A percentile compares a stretch with the other conserved stretches of the same genome.
phyloP scores from a whole-genome alignment of 1,140 invertebrate species.

The Drosophila biarmipes region DNA sequence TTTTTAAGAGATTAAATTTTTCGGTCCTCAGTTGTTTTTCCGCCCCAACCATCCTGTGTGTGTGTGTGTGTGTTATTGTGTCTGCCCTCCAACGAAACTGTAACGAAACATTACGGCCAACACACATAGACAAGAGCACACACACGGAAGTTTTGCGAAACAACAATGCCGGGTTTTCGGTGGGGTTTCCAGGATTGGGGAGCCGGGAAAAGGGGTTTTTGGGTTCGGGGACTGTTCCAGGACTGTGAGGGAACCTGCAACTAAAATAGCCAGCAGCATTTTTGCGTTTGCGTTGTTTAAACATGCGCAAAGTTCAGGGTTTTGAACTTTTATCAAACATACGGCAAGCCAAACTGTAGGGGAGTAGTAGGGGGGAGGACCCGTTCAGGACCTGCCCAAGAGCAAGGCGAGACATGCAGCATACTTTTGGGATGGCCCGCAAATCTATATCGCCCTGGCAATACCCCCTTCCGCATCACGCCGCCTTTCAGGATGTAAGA shows the following conservation, averaged over 20 bases:
- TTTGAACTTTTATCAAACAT: conserved; percentile 83
- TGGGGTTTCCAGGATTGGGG: neutral
- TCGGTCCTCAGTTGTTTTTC: conserved; percentile 35
- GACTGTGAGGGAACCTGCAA: conserved; percentile 51
- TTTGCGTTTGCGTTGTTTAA: conserved; percentile 83
- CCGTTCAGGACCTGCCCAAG: conserved; percentile 11
- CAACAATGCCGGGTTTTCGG: conserved; percentile 56
- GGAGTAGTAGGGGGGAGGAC: neutral
- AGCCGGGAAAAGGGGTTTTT: neutral
- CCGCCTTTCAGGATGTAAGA: conserved; percentile 39
- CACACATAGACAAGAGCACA: conserved; percentile 29
- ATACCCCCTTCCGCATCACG: neutral
- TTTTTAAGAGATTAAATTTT: conserved; percentile 83
- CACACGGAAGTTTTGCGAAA: conserved; percentile 64
- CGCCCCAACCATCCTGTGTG: neutral
- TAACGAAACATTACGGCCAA: conserved; percentile 68
- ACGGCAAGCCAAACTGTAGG: conserved; percentile 54
- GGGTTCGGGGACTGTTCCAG: neutral
- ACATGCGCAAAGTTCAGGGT: conserved; percentile 82
- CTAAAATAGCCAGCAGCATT: conserved; percentile 83
- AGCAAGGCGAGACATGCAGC: conserved; percentile 43
- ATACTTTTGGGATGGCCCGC: conserved; percentile 33
- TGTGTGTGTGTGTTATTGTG: neutral
- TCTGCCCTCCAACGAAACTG: conserved; percentile 44
- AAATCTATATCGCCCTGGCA: conserved; percentile 18